Conservation (phyloP, 2,888 invertebrate species). For the Achlya flavicornis region DNA sequence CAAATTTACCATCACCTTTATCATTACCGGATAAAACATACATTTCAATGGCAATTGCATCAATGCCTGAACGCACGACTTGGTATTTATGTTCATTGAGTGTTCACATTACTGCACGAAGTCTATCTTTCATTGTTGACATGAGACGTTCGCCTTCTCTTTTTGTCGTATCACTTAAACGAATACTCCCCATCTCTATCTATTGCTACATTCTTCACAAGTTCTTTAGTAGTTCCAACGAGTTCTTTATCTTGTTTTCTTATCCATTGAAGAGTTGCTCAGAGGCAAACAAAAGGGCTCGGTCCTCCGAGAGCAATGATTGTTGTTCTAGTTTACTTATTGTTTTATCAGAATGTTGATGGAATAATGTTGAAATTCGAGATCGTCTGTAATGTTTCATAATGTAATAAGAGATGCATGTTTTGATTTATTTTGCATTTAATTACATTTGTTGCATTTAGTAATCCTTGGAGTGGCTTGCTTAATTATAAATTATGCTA, state of each 20-base stretch:
- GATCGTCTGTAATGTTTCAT: slow-evolving; percentile 7
- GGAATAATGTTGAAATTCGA: slow-evolving; percentile 14
- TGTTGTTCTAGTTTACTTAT: slow-evolving; percentile 30
- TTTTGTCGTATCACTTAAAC: slow-evolving; percentile 23
- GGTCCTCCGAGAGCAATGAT: slow-evolving; percentile 31
- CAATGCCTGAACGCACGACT: slow-evolving; percentile 32
- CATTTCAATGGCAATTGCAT: slow-evolving; percentile 27
- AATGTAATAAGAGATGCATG: background rate
- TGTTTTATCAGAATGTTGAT: slow-evolving; percentile 28
- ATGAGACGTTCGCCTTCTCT: slow-evolving; percentile 49
- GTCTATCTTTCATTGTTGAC: slow-evolving; percentile 70
- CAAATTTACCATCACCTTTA: slow-evolving; percentile 22
- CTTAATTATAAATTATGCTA: background rate
- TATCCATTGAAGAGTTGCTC: slow-evolving; percentile 45
- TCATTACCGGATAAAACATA: slow-evolving; percentile 24
- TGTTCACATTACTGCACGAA: slow-evolving; percentile 70
- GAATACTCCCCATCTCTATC: slow-evolving; percentile 29
- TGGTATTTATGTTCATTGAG: slow-evolving; percentile 63
- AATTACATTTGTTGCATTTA: background rate
- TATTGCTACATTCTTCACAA: slow-evolving; percentile 39
- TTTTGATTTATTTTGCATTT: slow-evolving; percentile 2
- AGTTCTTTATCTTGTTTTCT: slow-evolving; percentile 43
- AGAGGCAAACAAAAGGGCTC: slow-evolving; percentile 33
- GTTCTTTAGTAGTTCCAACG: slow-evolving; percentile 29
- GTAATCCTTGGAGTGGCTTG: background rate